These are phyloP conservation scores for Amniataba percoides DNA, from an alignment of 2,797 vertebrate species.

Conservation along the genomic window DNA sequence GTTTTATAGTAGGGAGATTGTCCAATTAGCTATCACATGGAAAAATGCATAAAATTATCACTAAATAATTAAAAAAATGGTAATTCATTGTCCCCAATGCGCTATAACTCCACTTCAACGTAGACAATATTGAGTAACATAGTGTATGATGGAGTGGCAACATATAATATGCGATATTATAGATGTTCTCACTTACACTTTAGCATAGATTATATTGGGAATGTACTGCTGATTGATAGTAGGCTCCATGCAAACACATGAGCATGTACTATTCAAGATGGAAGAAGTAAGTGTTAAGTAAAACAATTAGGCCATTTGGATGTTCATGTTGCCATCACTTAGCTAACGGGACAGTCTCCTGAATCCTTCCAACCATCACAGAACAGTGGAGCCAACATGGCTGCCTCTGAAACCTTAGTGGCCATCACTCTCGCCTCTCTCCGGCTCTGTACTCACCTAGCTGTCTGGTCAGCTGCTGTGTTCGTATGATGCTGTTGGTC, in stretches of 20 bases:
- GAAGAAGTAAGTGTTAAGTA: neutral
- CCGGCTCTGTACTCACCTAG: conserved; percentile 29
- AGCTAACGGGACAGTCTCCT: conserved; percentile 36
- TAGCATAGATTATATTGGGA: neutral
- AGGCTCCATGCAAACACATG: conserved; percentile 22
- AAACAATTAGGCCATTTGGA: neutral
- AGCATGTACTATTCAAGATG: conserved; percentile 4
- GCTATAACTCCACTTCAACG: neutral
- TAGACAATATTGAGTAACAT: neutral
- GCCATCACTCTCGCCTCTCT: conserved; percentile 16
- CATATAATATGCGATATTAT: neutral
- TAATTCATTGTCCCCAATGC: neutral
- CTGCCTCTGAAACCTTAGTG: conserved; percentile 23
- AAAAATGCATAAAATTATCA: neutral
- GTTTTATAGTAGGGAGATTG: conserved; percentile 12
- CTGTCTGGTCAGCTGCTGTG: conserved; percentile 61
- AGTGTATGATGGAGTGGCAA: neutral
- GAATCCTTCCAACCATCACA: conserved; percentile 12
- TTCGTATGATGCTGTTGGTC: conserved; percentile 52
- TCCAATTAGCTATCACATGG: neutral
- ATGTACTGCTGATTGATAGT: neutral
- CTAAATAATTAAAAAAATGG: neutral
- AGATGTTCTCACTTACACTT: neutral
- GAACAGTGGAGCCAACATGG: conserved; percentile 27
- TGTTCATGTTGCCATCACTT: accelerated